Evolutionary conservation across 2,797 vertebrate genomes (phyloP).

Genomic region (Sciurus carolinensis): DNA sequence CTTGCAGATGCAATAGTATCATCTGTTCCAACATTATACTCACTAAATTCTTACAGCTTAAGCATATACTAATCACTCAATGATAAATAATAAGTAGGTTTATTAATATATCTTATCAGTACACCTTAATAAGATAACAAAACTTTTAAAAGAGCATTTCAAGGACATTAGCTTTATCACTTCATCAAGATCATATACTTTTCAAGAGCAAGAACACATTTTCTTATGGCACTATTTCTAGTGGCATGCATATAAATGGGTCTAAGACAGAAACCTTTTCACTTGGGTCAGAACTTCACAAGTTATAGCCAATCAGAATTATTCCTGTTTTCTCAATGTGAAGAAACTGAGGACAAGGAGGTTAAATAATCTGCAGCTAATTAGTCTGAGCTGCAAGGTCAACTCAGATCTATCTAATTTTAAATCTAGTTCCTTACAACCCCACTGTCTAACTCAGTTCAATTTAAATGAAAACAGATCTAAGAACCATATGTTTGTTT

Average conservation of each 20-base stretch:
- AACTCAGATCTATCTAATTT: not conserved
- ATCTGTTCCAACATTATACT: not conserved
- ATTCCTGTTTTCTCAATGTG: not conserved
- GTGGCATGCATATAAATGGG: not conserved
- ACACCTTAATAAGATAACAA: not conserved
- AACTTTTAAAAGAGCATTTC: not conserved
- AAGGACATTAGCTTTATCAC: not conserved
- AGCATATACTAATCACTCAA: not conserved
- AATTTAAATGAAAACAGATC: not conserved
- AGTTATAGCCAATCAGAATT: not conserved
- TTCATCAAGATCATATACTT: not conserved
- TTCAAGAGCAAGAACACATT: not conserved
- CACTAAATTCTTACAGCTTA: not conserved
- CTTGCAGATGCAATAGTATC: not conserved
- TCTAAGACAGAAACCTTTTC: not conserved
- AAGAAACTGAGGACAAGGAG: not conserved
- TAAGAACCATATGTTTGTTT: not conserved
- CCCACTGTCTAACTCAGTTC: not conserved
- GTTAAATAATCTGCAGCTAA: not conserved
- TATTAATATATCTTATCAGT: not conserved
- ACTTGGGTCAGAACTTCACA: not conserved
- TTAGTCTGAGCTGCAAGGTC: not conserved
- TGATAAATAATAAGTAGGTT: not conserved
- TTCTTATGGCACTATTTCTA: not conserved
- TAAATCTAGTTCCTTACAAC: not conserved